These are phyloP conservation scores for Thecocarcelia acutangulata DNA, from an alignment of 2,888 invertebrate genomes.

Conservation along the genomic window DNA sequence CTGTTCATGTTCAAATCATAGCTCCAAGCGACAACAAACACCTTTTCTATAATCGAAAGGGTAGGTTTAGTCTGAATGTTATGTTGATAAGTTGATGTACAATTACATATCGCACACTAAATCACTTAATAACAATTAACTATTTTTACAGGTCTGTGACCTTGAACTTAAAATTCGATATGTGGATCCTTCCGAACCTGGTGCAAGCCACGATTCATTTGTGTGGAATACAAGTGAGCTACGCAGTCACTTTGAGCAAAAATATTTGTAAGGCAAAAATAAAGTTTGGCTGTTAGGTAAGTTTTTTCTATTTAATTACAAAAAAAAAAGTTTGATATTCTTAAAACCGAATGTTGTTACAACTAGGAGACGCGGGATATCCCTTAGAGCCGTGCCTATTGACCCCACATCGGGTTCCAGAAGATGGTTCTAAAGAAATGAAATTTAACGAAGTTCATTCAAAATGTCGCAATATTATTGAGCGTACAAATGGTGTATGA, in stretches of 20 bases:
- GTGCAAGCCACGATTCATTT: conserved; percentile 17
- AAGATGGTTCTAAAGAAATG: conserved; percentile 8
- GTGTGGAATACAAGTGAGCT: conserved; percentile 17
- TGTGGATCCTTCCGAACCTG: conserved; percentile 3
- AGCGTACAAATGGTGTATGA: not conserved
- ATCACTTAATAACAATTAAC: not conserved
- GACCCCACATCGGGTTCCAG: not conserved
- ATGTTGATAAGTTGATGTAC: not conserved
- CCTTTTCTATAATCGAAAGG: not conserved
- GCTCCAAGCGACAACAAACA: not conserved
- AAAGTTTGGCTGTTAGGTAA: not conserved
- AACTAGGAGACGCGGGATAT: not conserved
- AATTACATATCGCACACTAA: not conserved
- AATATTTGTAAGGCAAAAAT: not conserved
- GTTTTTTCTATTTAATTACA: not conserved
- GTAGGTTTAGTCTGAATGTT: not conserved
- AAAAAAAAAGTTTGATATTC: not conserved
- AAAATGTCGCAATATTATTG: not conserved
- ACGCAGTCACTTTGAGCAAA: conserved; percentile 8
- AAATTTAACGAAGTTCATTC: not conserved
- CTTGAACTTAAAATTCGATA: conserved; percentile 11
- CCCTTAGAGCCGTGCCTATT: not conserved
- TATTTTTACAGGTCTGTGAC: conserved; percentile 3
- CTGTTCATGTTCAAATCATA: not conserved
- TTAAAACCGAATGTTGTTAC: not conserved